Evolutionary conservation across 2,113 vertebrate genomes (phyloP).

Genomic region (Origma solitaria): DNA sequence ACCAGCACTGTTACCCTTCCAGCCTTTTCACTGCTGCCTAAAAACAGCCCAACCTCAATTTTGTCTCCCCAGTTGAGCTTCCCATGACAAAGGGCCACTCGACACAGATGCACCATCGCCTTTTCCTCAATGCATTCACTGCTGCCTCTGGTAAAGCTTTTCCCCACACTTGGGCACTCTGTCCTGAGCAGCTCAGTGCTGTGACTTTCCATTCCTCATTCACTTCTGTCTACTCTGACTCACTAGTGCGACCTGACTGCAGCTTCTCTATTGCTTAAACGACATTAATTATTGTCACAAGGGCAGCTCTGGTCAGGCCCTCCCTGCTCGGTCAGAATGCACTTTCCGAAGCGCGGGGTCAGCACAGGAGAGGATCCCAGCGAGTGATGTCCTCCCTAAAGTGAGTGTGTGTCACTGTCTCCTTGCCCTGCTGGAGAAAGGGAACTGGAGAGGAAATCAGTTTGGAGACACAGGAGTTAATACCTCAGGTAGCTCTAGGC

Average conservation of each 20-base stretch:
- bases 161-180: background rate
- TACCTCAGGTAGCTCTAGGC: background rate
- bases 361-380: background rate
- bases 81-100: background rate
- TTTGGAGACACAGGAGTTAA: background rate
- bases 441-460: background rate
- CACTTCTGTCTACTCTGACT: background rate
- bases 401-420: background rate
- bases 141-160: background rate
- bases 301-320: background rate
- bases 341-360: background rate
- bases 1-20: background rate
- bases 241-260: background rate
- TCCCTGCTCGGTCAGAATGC: background rate
- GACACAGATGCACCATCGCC: background rate
- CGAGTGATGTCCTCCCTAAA: fast-evolving
- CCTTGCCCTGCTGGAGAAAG: background rate
- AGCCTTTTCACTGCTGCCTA: background rate
- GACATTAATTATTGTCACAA: background rate
- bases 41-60: background rate
- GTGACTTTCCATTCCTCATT: background rate
- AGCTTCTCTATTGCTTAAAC: background rate
- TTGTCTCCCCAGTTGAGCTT: background rate
- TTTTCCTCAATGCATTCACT: background rate
- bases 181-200: background rate